Evolutionary conservation across 1,140 invertebrate species (phyloP).

Genomic region (Zaprionus camerounensis): DNA sequence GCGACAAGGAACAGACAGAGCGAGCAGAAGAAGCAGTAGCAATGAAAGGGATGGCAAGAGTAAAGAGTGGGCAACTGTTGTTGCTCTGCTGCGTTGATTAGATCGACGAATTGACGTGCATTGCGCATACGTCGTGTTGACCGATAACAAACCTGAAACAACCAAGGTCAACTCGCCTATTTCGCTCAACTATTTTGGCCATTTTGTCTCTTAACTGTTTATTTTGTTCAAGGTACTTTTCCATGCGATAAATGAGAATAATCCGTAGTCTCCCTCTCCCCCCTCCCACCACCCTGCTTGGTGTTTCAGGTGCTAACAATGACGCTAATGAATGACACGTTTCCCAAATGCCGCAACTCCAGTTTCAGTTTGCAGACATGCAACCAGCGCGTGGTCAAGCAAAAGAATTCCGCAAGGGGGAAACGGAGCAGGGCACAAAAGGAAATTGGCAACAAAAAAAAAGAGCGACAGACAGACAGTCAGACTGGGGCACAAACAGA

Average conservation of each 20-base stretch:
- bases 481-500: constrained; percentile 4
- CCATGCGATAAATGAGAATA: constrained; percentile 38
- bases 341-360: constrained; percentile 31
- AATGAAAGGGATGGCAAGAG: constrained; percentile 10
- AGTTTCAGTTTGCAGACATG: constrained; percentile 55
- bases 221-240: constrained; percentile 52
- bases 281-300: background rate
- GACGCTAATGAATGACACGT: constrained; percentile 75
- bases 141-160: background rate
- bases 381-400: constrained; percentile 63
- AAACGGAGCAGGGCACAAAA: background rate
- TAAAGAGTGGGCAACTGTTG: background rate
- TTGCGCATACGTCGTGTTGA: constrained; percentile 2
- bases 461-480: background rate
- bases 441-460: background rate
- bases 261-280: background rate
- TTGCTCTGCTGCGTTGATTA: background rate
- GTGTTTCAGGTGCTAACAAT: constrained; percentile 66
- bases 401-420: background rate
- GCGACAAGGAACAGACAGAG: constrained; percentile 38
- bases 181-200: background rate
- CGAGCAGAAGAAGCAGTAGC: constrained; percentile 1
- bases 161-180: background rate
- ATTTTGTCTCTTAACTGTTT: background rate
- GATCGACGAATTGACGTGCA: constrained; percentile 5